These are phyloP conservation scores for Morinoia aosen DNA, from an alignment of 2,888 invertebrate genomes.

Conservation along the genomic window DNA sequence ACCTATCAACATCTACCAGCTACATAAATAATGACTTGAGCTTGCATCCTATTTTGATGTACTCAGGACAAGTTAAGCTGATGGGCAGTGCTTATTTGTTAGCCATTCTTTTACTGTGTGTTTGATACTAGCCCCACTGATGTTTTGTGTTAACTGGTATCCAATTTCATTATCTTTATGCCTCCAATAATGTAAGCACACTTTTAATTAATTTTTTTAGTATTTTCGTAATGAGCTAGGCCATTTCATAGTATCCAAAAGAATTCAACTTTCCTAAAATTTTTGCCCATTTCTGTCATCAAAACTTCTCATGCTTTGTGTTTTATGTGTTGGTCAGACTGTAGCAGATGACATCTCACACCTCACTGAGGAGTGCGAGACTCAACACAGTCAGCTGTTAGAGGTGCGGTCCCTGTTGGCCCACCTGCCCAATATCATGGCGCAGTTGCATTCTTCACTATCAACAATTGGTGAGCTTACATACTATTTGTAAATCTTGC, in stretches of 20 bases:
- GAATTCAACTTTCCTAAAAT: background rate
- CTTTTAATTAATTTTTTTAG: background rate
- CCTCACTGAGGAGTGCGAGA: conserved; percentile 64
- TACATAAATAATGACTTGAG: too few relatives aligned
- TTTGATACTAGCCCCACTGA: background rate
- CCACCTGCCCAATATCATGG: conserved; percentile 67
- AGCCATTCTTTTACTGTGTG: too few relatives aligned
- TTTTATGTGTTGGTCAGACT: conserved; percentile 50
- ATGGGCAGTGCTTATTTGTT: too few relatives aligned
- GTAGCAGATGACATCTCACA: conserved; percentile 60
- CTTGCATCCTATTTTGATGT: too few relatives aligned
- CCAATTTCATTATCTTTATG: background rate
- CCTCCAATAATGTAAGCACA: background rate
- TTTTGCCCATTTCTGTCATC: background rate
- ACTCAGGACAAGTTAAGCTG: too few relatives aligned
- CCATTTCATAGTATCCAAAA: background rate
- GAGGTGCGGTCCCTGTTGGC: conserved; percentile 66
- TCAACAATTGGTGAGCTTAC: conserved; percentile 63
- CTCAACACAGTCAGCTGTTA: conserved; percentile 64
- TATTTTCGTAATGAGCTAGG: background rate
- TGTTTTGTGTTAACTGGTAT: background rate
- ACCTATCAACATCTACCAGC: too few relatives aligned
- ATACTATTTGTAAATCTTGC: background rate
- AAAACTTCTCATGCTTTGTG: background rate
- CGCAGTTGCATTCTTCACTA: conserved; percentile 66